Conservation (phyloP, 2,888 invertebrate genomes). For the Spilarctia lutea region DNA sequence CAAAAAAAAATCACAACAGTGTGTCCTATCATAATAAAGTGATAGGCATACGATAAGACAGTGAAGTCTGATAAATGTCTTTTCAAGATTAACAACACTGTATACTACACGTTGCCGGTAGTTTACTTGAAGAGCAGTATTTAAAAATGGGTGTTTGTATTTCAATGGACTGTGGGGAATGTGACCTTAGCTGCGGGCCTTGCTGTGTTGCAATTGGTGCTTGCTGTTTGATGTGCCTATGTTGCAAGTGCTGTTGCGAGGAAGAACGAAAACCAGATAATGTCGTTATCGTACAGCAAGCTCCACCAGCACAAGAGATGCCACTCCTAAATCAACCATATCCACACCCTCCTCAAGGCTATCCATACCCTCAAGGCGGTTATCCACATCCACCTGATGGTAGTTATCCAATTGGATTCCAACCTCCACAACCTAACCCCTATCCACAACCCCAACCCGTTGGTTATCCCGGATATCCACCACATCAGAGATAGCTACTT, state of each 20-base stretch:
- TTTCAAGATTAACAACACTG: background rate
- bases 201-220: background rate
- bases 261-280: background rate
- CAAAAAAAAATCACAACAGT: background rate
- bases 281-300: background rate
- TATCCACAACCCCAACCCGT: background rate
- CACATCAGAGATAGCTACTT: background rate
- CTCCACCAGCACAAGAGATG: background rate
- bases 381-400: background rate
- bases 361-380: background rate
- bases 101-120: background rate
- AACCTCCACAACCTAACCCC: background rate
- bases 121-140: background rate
- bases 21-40: background rate
- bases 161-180: slow-evolving; percentile 6
- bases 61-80: background rate
- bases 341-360: background rate
- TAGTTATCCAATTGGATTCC: background rate
- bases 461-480: slow-evolving; percentile 4
- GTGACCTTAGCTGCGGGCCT: background rate
- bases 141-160: slow-evolving; percentile 12
- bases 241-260: background rate
- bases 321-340: background rate
- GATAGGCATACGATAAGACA: background rate
- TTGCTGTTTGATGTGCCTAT: background rate